Evolutionary conservation across 2,797 vertebrate genomes (phyloP), one percentile per base, ranked within the genome.

Genomic region (Spatula versicolor): DNA sequence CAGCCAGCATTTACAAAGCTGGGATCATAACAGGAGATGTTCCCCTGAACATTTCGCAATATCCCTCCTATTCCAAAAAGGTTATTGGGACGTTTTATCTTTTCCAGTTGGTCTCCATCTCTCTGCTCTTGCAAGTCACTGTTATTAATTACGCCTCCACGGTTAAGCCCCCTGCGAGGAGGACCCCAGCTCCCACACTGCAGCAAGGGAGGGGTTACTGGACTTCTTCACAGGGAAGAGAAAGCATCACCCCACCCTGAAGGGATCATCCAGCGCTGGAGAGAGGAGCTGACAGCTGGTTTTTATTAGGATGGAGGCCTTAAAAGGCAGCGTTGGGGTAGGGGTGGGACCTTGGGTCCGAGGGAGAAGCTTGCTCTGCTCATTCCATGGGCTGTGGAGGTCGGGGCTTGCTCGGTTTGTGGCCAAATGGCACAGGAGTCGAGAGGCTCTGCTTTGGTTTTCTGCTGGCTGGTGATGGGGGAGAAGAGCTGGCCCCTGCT

Each of bases 301-400:
- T 96, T 93, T 91, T 86, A 86, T 93, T 91, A 90, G 59, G 68
- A 90, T 2, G 1, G 83, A 83, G 64, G 76, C 89, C 46, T 94
- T 79, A 88, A 74, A 83, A 87, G 48, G 86, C 86, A 78, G 23
- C 1, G 3, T 73, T 93, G 62, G 84, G 19, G 55, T 77, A 87
- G 15, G 72, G 80, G 56, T 93, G 88, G 83, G 72, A 91, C 62
- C 50, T 87, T 88, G 68, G 73, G 62, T 83, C 67, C 5, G 6
- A 74, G 85, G 77, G 63, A 76, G 59, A 72, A 88, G 50, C 12
- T 3, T 92, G 73, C 79, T 55, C 75, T 94, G 68, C 41, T 82
- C 46, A 60, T 52, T 33, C 67, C 67, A 60, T 60, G 43, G 52
- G 60, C n/a, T 4, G 11, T 50, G 67, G 90, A 82, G 90, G 83